Evolutionary conservation across 2,797 vertebrate genomes (phyloP), one percentile per base, ranked within the genome.

Genomic region (Bradypodion ventrale): DNA sequence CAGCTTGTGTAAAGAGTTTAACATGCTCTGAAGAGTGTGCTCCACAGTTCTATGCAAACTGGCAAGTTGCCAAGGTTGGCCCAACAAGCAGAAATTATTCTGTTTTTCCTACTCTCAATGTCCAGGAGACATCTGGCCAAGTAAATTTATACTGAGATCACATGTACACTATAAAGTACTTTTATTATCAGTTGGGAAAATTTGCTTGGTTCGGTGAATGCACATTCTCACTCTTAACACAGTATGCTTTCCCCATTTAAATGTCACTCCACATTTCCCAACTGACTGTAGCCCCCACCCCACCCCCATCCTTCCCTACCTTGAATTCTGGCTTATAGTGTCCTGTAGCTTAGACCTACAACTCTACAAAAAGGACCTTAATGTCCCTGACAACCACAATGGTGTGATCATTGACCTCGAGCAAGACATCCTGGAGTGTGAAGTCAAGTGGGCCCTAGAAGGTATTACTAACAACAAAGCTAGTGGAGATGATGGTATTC

Each of bases 1-100:
- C n/a, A n/a, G n/a, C n/a, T n/a, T 84, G 59, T 56, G 16, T 74
- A 59, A 84, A 27, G 12, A 42, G 29, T 79, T 63, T 65, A 65
- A 74, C 66, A 84, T 52, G 27, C 73, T 79, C 69, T 85, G 77
- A 44, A 85, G 56, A 85, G 85, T 65, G 37, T 66, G 35, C 74
- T 80, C 52, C 56, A 69, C 37, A 78, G 75, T 46, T 72, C 21
- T 84, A 27, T 66, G 46, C 12, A 59, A 40, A 56, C 32, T 73
- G 73, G 32, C 46, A 32, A 79, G 70, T 73, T 65, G 59, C 35
- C 69, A 63, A 44, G 60, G 19, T 78, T 79, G 68, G 77, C 73
- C 19, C 6, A 32, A n/a, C 27, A 63, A 42, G 37, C 46, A 78
- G 32, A 40, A 21, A 60, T 83, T 83, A 46, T 84, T 25, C 44